Percentiles rank a stretch among this genome's conserved stretches.
These are phyloP conservation scores for Epizoanthus illoricatus DNA, from an alignment of 92 coral and sea anemone species.

Conservation along the genomic window DNA sequence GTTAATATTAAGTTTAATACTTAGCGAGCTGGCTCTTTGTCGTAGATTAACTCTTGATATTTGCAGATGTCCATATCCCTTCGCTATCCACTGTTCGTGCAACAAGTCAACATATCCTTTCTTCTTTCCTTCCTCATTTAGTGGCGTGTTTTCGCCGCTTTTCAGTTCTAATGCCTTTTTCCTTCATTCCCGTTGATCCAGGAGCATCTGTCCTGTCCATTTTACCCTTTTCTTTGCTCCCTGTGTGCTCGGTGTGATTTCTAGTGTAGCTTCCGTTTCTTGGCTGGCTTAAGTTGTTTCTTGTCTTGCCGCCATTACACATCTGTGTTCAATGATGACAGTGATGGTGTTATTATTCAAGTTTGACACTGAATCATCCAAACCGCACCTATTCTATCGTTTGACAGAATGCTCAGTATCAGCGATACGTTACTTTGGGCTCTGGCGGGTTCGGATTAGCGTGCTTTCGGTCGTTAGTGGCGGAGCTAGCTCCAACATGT, in stretches of 20 bases:
- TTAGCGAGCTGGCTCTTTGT: neutral
- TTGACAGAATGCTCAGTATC: neutral
- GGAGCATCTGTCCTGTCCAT: neutral
- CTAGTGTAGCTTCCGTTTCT: neutral
- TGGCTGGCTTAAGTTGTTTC: neutral
- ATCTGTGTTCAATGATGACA: neutral
- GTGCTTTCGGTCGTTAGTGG: neutral
- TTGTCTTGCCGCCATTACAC: neutral
- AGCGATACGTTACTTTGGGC: neutral
- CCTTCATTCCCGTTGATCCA: slow-evolving; percentile 1
- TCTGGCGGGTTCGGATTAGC: neutral
- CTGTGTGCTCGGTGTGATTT: neutral
- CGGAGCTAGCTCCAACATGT: neutral
- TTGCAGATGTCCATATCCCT: neutral
- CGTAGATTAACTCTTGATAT: neutral
- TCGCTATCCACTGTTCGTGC: neutral
- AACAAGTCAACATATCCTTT: neutral
- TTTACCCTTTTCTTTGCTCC: neutral
- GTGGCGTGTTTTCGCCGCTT: neutral
- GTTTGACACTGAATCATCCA: neutral
- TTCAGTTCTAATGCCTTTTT: neutral
- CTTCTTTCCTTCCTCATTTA: neutral
- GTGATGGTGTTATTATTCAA: neutral
- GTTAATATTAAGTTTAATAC: neutral
- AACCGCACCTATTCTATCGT: neutral